Evolutionary conservation across 2,113 vertebrate species (phyloP), one percentile per base, ranked within the genome.

Genomic region (Myrmecophaga tridactyla): DNA sequence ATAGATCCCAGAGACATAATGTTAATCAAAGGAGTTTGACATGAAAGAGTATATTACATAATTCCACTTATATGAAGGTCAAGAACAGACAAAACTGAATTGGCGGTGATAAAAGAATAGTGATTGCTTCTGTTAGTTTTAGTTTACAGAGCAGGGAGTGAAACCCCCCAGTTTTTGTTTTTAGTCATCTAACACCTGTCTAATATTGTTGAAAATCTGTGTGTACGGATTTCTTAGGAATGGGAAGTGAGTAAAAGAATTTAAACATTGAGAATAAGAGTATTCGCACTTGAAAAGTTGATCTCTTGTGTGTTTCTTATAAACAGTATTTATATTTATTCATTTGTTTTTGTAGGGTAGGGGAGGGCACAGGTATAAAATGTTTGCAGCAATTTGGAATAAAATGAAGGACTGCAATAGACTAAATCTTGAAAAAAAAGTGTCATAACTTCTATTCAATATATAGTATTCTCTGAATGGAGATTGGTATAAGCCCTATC

Each of bases 211-310:
- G 89, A 81, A 41, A 63, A 65, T 90, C 72, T 83, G 6, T 86
- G 48, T 25, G 73, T 65, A 15, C 69, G 46, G n/a, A 53, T 72
- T 48, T 76, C 80, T 36, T 10, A 14, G 5, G 13, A 13, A 15
- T 56, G 4, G 36, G 10, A n/a, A 75, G 17, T 89, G 23, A 25
- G 11, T 94, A 25, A 85, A 48, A n/a, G 43, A 82, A 56, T 70
- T 86, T 94, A 95, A 90, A 46, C 82, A 83, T n/a, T 90, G 21
- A 43, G n/a, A 77, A 31, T 73, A 80, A 70, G 67, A 27, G 21
- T 41, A 46, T 31, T 36, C 43, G 69, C 8, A 67, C 10, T 31
- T 56, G 39, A 81, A 72, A 76, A 15, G 18, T 41, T 76, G 58
- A 48, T 77, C 7, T 86, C 51, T 43, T 69, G 70, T 78, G 31